These are phyloP conservation scores for Pachliopta kotzebuea DNA, from an alignment of 2,888 invertebrate genomes.

Conservation along the genomic window DNA sequence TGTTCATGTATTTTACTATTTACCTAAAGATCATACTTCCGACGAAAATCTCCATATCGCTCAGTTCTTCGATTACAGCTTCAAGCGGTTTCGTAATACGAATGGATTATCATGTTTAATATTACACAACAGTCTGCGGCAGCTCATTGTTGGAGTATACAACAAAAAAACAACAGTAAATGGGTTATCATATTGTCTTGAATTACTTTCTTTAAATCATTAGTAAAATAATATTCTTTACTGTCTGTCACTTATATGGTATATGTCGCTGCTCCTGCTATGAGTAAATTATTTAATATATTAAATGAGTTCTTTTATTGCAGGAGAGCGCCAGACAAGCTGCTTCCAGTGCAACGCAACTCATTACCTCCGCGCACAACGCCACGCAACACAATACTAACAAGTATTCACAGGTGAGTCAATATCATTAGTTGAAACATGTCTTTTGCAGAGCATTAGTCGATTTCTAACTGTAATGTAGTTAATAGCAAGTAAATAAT, in stretches of 20 bases:
- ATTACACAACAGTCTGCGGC: too few relatives aligned
- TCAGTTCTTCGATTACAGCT: too few relatives aligned
- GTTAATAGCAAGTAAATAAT: background rate
- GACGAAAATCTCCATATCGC: too few relatives aligned
- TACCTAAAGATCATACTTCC: background rate
- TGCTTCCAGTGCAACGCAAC: constrained; percentile 93
- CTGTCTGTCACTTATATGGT: too few relatives aligned
- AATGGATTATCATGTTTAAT: too few relatives aligned
- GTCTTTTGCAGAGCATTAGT: background rate
- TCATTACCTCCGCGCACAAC: constrained; percentile 92
- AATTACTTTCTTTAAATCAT: too few relatives aligned
- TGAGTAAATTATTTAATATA: background rate
- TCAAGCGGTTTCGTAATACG: too few relatives aligned
- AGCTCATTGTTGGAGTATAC: too few relatives aligned
- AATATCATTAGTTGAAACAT: background rate
- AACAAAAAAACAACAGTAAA: too few relatives aligned
- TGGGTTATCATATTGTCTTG: too few relatives aligned
- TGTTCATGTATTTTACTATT: background rate
- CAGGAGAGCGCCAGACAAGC: constrained; percentile 91
- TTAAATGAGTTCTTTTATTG: background rate
- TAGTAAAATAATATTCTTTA: too few relatives aligned
- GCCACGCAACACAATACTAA: constrained; percentile 88
- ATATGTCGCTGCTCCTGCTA: background rate
- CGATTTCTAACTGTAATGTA: background rate
- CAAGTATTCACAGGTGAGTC: constrained; percentile 67